Base-by-base conservation (phyloP, 2,888 invertebrate species). In the Trissoscelio sp. region DNA sequence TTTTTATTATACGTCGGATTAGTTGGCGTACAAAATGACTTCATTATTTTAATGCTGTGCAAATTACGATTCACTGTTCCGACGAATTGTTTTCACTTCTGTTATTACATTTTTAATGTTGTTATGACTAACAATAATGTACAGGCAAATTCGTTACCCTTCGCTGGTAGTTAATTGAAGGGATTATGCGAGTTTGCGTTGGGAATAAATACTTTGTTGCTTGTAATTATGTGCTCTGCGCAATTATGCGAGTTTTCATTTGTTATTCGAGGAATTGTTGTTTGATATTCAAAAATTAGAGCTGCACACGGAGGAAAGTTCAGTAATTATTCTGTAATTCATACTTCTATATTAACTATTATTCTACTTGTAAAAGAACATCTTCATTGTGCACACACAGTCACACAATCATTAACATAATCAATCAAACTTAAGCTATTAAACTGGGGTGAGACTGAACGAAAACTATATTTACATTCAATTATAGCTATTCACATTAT, bases 111-210 rank as follows among this genome's bases (percentile, higher is more conserved):
- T 70, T 69, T 37, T 70, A 58, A 70, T 46, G 57, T 58, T 37
- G 46, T 70, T 70, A 70, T 18, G 69, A 70, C 31, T 46, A 70
- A 70, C 69, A 46, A 70, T 70, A 48, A 58, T 11, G 39, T 39
- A 6, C 51, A 51, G 51, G 58, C 51, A 24, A 48, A 60, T 58
- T 60, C 51, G 70, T 70, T 70, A 70, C 69, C 31, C 48, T 24
- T 70, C 58, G 58, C 58, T 60, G 70, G n/a, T 28, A 24, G 37
- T 60, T 39, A 70, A 70, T 70, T 70, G 70, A 34, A 42, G 51
- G 70, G 48, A 34, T 34, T 34, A 9, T 34, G 34, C 34, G 6
- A 34, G 34, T 34, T 9, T 34, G 34, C 34, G 34, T 34, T 34
- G 5, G 9, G 9, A 34, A 34, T 34, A 55, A n/a, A 42, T 57